Conservation (phyloP, 2,888 invertebrate species). For the Beris morrisii region DNA sequence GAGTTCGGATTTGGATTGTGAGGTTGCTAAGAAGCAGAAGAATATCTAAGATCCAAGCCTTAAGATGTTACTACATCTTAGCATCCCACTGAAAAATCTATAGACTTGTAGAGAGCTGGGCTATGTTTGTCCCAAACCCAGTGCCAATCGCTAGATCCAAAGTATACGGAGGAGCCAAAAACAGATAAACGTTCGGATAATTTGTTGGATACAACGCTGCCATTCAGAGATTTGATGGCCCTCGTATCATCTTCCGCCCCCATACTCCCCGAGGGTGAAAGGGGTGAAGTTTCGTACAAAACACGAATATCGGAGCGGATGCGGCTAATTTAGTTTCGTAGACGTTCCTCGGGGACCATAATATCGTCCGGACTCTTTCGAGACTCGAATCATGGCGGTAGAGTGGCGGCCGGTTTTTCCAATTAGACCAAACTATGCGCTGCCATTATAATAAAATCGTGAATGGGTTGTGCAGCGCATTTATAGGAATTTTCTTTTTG, state of each 20-base stretch:
- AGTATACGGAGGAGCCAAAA: conserved; percentile 6
- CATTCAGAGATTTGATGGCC: conserved; percentile 25
- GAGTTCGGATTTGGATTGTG: conserved; percentile 9
- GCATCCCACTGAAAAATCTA: background rate
- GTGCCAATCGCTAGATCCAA: background rate
- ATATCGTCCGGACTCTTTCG: background rate
- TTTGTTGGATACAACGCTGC: conserved; percentile 21
- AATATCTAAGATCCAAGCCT: too few species aligned
- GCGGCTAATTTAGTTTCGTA: conserved; percentile 35
- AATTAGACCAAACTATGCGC: conserved; percentile 20
- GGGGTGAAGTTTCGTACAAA: background rate
- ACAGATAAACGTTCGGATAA: conserved; percentile 31
- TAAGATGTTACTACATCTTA: conserved; percentile 1
- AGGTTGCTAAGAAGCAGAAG: background rate
- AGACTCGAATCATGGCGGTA: background rate
- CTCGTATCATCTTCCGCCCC: conserved; percentile 3
- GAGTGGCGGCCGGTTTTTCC: conserved; percentile 12
- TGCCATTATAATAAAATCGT: conserved; percentile 22
- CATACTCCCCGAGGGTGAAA: too few species aligned
- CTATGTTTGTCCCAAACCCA: background rate
- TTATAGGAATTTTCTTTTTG: conserved; percentile 24
- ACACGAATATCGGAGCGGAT: conserved; percentile 30
- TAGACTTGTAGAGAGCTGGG: background rate
- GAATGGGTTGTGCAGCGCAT: conserved; percentile 28
- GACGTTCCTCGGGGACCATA: conserved; percentile 20